Base-by-base conservation (phyloP, 30 jellyfish, hydroid and myxozoan genomes). In the Pelagia noctiluca region DNA sequence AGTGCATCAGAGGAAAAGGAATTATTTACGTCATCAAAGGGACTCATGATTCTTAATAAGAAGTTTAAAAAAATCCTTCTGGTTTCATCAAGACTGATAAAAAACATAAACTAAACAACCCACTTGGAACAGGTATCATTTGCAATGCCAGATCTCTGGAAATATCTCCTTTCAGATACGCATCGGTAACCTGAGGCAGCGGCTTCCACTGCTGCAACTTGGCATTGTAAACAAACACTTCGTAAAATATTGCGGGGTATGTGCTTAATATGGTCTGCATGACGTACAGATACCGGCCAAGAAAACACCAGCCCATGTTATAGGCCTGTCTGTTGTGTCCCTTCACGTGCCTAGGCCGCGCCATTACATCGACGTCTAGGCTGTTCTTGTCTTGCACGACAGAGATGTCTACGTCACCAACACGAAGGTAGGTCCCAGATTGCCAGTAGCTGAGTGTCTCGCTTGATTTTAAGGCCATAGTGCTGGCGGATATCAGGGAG, bases 371-470 rank as follows among this genome's bases (percentile, higher is more conserved):
- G 7, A 89, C 74, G 33, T 66, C 96, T 2, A 69, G 76, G 50
- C 64, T 37, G 34, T 87, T 85, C 78, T 83, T 82, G 63, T 85
- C 83, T 48, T 93, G 96, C 33, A 86, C 93, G 0, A 95, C 97
- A 53, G 93, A 80, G 22, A 95, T 82, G 82, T 87, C 96, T 34
- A 95, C 94, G 67, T 95, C 97, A 29, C 99, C 96, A 63, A 78
- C 89, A 7, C 97, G 94, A 19, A 95, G 78, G 84, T 95, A 95
- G 4, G 96, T 80, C 34, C 99, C 99, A 62, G 85, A 35, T 63
- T 95, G 99, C 99, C 99, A 95, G 71, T 86, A 95, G 63, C 99
- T 88, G 25, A 95, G 88, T 0, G 91, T 89, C 71, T 95, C 97
- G 68, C 98, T 65, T 0, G 84, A 60, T 32, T 82, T 49, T 76